Evolutionary conservation across 2,113 vertebrate genomes (phyloP), one percentile per base, ranked within the genome.

Genomic region (Ursus arctos): DNA sequence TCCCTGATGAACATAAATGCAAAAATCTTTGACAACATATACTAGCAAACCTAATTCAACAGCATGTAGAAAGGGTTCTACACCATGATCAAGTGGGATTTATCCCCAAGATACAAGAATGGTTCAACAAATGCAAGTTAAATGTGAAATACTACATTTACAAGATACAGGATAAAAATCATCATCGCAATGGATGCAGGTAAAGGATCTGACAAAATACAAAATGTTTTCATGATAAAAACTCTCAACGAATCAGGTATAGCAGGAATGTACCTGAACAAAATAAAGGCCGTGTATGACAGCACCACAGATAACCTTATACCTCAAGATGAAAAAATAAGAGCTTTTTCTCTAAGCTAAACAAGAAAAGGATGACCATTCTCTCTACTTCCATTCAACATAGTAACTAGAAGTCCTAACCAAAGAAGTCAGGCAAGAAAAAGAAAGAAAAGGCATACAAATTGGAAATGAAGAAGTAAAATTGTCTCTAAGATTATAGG

Each of bases 401-500:
- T 55, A 55, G n/a, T 67, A 47, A 65, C 71, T 85, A 21, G 26
- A 24, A 77, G 21, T 93, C 59, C 47, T 86, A 65, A 36, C 13
- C 47, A 86, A 49, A 93, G 47, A 72, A 55, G 76, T 76, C 77
- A 74, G 22, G 43, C n/a, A 85, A 85, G 91, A 61, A 93, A 84
- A 85, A 74, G 22, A 90, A 79, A 40, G 40, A 83, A 74, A 84
- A 74, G 10, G 18, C 53, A 61, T 26, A 12, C 69, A 67, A 86
- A 67, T 43, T 21, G 74, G 24, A 93, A 65, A 86, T 65, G 47
- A 93, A 43, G 12, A 77, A 65, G 82, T 67, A 86, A 86, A 86
- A 77, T 33, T 93, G 18, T 85, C 26, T 85, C 19, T 77, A 13
- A 55, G 82, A 63, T 86, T 21, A 93, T 93, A 13, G 51, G 9